Conservation (phyloP, 37 sponge, comb jelly and placozoan species). For the Beroe forskalii region DNA sequence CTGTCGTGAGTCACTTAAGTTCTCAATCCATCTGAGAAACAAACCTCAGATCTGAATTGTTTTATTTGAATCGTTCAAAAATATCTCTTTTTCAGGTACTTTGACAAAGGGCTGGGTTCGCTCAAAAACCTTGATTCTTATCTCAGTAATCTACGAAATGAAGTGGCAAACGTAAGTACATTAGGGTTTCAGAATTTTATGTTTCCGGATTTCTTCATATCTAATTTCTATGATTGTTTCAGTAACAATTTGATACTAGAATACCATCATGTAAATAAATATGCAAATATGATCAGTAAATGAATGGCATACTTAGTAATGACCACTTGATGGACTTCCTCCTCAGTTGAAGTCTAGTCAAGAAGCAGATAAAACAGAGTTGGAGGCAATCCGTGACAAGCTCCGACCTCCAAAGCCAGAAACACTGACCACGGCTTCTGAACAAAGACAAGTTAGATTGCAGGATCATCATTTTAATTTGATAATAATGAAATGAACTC, state of each 20-base stretch:
- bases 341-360: slow-evolving; percentile 23
- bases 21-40: too few species aligned
- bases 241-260: too few species aligned
- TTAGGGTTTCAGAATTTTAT: too few species aligned
- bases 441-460: not conserved
- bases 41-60: too few species aligned
- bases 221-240: too few species aligned
- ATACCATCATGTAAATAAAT: too few species aligned
- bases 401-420: slow-evolving; percentile 45
- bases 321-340: too few species aligned
- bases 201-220: too few species aligned
- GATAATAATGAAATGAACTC: too few species aligned
- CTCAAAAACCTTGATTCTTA: slow-evolving; percentile 25
- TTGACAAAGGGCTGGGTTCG: slow-evolving; percentile 6
- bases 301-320: too few species aligned
- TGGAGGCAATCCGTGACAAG: slow-evolving; percentile 48
- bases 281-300: not conserved
- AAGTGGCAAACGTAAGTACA: slow-evolving; percentile 17
- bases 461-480: not conserved
- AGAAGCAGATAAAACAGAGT: slow-evolving; percentile 6
- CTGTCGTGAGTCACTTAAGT: too few species aligned
- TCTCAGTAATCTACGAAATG: not conserved
- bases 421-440: not conserved
- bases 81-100: slow-evolving; percentile 34
- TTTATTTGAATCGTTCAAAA: too few species aligned